Conservation (phyloP, 2,888 invertebrate genomes). For the Nesidiocoris tenuis region DNA sequence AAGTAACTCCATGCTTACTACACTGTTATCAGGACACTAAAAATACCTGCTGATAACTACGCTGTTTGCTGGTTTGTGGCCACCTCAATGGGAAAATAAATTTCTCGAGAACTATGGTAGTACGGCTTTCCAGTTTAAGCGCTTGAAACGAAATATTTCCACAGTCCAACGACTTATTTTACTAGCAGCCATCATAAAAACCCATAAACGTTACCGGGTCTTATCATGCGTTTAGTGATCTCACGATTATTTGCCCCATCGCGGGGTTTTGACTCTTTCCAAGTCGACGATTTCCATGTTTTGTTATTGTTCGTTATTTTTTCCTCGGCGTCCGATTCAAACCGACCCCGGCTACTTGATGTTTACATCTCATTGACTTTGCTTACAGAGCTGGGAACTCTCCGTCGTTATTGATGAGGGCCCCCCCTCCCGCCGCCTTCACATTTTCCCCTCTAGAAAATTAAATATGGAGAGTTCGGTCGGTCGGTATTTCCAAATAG, state of each 20-base stretch:
- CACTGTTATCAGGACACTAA: too few relatives aligned
- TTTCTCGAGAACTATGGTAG: too few relatives aligned
- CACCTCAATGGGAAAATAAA: too few relatives aligned
- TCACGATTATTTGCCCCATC: not conserved
- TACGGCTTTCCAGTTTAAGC: too few relatives aligned
- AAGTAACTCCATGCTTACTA: too few relatives aligned
- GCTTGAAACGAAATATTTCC: too few relatives aligned
- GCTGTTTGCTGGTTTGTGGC: too few relatives aligned
- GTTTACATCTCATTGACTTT: constrained; percentile 39
- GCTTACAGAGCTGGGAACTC: constrained; percentile 28
- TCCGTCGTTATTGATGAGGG: constrained; percentile 32
- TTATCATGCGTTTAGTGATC: too few relatives aligned
- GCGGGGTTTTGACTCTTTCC: not conserved
- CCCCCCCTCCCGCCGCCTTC: not conserved
- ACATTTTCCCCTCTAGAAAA: constrained; percentile 14
- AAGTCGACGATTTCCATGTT: not conserved
- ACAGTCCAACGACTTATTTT: too few relatives aligned
- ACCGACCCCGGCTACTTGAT: constrained; percentile 25
- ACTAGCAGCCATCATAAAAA: too few relatives aligned
- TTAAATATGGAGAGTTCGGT: constrained; percentile 30
- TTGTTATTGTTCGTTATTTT: not conserved
- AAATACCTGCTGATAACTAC: too few relatives aligned
- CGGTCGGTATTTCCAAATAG: not conserved
- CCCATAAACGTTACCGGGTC: too few relatives aligned
- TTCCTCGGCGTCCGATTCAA: not conserved